Evolutionary conservation across 2,113 vertebrate genomes (phyloP), one percentile per base, ranked within the genome.

Genomic region (Aphyosemion australe): DNA sequence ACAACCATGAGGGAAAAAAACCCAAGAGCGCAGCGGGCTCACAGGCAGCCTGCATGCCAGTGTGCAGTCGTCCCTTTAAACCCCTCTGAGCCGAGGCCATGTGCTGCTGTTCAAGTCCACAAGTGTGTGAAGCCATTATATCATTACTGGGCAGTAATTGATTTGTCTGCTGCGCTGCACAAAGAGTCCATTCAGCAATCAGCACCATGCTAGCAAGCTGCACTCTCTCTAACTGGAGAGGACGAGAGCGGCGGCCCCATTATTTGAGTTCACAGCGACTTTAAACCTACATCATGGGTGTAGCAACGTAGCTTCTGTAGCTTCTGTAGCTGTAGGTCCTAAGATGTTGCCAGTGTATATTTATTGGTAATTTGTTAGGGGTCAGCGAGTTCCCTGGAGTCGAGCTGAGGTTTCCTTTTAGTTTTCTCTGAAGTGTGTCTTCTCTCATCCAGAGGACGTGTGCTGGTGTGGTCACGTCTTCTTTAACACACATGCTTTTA

Each of bases 121-220:
- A 60, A 81, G 83, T 87, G 85, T 89, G 86, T 87, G 83, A 90
- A 87, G 76, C 85, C 79, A 89, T 90, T 79, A 87, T 83, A 87
- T 89, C 85, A 80, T 90, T 86, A 90, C 84, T 88, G 84, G 64
- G 47, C 37, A 84, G 86, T 90, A 88, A 90, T 84, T 85, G 84
- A 92, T 90, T 87, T 88, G 87, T 84, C 80, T 77, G 83, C 61
- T 46, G 62, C 58, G 56, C 56, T 34, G 54, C 74, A 92, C 90
- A 92, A 92, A 90, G 83, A 71, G 68, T 45, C 76, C 87, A 87
- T 92, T 89, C 82, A 88, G 78, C 72, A 82, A 83, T 91, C 82
- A 90, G 84, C 80, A 69, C 75, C 77, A 66, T 43, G 76, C 72
- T 68, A 59, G 75, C 69, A 41, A 45, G 42, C 76, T 49, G 65